Evolutionary conservation across 2,888 invertebrate species (phyloP), one percentile per base, ranked within the genome.

Genomic region (Miltochrista miniata): DNA sequence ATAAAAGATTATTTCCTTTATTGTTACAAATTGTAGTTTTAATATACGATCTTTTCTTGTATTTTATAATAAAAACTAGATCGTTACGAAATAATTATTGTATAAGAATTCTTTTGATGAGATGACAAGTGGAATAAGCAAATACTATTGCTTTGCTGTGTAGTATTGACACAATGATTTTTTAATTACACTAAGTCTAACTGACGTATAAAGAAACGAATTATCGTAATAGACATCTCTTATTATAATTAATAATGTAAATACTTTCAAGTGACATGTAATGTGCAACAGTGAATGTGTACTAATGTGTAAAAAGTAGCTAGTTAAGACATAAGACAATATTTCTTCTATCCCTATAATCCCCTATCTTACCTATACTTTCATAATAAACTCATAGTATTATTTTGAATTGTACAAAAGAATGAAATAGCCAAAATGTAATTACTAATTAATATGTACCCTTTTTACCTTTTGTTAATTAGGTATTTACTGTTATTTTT

Each of bases 121-220:
- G 87, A 86, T 88, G 87, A 88, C 87, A 83, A 67, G 70, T 67
- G 67, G 53, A 51, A 37, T 30, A 46, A 54, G 63, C 62, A 60
- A 66, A 63, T 24, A 46, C 54, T 65, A 66, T 58, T 64, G 73
- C 75, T 76, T 40, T 67, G 75, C 74, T 72, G 79, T 72, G 54
- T 53, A 53, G 51, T 51, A 66, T 59, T 67, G 66, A 60, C 58
- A 60, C 51, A 54, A 47, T 61, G 66, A 5, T 58, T 46, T 65
- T 65, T 63, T 44, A 52, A 48, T 59, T 61, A 52, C 30, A 46
- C 33, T 72, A 74, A 72, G 72, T 68, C 56, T 66, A 70, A 72
- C 48, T 68, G 66, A 74, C 65, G 68, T 76, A 79, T 77, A 73
- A 79, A 77, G 70, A 83, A 87, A 87, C 87, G 86, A 87, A 87